Evolutionary conservation across 2,797 vertebrate genomes (phyloP), one percentile per base, ranked within the genome.

Genomic region (Myotis vivesi): DNA sequence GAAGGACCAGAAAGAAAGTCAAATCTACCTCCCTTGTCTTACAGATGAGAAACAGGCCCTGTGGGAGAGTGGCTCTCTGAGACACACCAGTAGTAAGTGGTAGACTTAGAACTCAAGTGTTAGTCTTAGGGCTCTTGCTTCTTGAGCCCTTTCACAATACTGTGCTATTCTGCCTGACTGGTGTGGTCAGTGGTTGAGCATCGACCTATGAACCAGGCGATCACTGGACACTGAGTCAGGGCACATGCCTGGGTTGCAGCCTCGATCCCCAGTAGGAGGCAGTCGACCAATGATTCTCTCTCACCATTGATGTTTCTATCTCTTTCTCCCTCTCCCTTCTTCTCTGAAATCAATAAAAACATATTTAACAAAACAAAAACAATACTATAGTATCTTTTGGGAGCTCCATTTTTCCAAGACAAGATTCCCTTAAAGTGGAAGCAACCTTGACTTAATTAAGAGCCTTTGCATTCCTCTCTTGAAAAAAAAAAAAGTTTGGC

Each of bases 391-490:
- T 25, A 19, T 30, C 17, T 6, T 81, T 9, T 36, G 55, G 64
- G 17, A 82, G 30, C n/a, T 25, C 10, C 23, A 13, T 80, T 92
- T 91, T 86, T 76, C 49, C 53, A 22, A 30, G 72, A 91, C 38
- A 89, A 33, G 22, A 3, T 77, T 80, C 19, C 49, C n/a, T 94
- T 88, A 62, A 71, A 76, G 62, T 75, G 33, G 55, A 86, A 96
- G 38, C n/a, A 68, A 90, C 23, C n/a, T 55, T 62, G 28, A 92
- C 9, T 80, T 81, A 41, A 33, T 51, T 81, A 69, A 85, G 53
- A 76, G 33, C 13, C 17, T 71, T 94, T n/a, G 15, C 19, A 64
- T 92, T 86, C 75, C 17, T 76, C 16, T 79, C 80, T 51, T 36
- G 57, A 10, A 17, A 51, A 64, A 51, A 53, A 59, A 49, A 17